These are phyloP conservation scores for Nesoenas mayeri DNA, from an alignment of 2,113 vertebrate species.

Conservation along the genomic window DNA sequence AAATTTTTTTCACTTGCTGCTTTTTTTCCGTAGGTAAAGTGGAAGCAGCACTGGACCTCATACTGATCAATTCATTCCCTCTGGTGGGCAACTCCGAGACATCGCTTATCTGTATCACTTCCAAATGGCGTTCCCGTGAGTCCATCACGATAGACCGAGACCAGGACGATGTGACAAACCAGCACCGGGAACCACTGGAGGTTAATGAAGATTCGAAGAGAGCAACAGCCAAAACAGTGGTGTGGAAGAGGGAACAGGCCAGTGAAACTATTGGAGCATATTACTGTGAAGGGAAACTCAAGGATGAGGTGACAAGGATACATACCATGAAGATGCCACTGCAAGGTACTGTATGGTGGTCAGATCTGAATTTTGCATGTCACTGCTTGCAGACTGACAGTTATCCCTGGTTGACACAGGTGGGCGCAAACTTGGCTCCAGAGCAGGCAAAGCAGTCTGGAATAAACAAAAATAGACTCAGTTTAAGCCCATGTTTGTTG, in stretches of 20 bases:
- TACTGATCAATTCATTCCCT: slow-evolving; percentile 86
- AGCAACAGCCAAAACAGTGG: slow-evolving; percentile 78
- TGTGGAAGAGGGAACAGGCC: slow-evolving; percentile 83
- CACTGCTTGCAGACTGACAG: neutral
- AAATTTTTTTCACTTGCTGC: neutral
- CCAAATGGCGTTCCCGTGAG: slow-evolving; percentile 77
- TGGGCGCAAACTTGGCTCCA: neutral
- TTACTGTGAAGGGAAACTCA: slow-evolving; percentile 81
- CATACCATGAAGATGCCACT: slow-evolving; percentile 87
- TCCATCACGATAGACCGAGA: slow-evolving; percentile 79
- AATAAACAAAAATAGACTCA: neutral
- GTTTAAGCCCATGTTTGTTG: neutral
- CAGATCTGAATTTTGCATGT: neutral
- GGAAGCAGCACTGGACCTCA: slow-evolving; percentile 80
- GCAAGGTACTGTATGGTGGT: slow-evolving; percentile 74
- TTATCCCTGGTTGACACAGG: neutral
- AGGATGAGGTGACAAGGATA: slow-evolving; percentile 75
- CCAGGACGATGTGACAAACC: slow-evolving; percentile 76
- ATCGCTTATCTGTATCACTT: slow-evolving; percentile 83
- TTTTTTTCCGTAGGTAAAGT: slow-evolving; percentile 72
- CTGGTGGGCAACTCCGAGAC: slow-evolving; percentile 80
- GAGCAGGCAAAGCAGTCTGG: neutral
- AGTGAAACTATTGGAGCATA: slow-evolving; percentile 83
- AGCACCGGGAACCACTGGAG: slow-evolving; percentile 74
- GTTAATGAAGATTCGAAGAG: slow-evolving; percentile 75